Evolutionary conservation across 2,113 vertebrate genomes (phyloP), one percentile per base, ranked within the genome.

Genomic region (Vulpes vulpes): DNA sequence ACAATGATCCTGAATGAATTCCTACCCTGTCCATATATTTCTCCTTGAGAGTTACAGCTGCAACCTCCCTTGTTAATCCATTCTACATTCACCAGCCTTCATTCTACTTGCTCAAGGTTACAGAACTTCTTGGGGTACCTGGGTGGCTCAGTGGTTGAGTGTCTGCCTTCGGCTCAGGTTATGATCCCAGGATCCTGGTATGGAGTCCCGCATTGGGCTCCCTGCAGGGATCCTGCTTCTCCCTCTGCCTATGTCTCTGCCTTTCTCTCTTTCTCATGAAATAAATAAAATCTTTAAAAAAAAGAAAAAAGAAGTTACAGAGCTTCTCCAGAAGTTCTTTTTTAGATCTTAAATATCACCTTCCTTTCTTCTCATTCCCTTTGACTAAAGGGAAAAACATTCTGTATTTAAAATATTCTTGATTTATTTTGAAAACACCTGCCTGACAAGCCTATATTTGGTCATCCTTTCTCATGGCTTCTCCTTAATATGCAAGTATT

Each of bases 371-470:
- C 23, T 57, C 17, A 69, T n/a, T 91, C 35, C n/a, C 22, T 62
- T 94, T 78, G 59, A 74, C 57, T 95, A 43, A 69, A 84, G 57
- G 84, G 35, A 79, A 84, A 92, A 95, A 4, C 5, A 8, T 80
- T 65, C 15, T 15, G 4, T 73, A 23, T 91, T 96, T 93, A 43
- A 89, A 67, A 93, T 64, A 57, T 23, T 71, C 62, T 79, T 67
- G 51, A 43, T 80, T 95, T 85, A 73, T 86, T 94, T 94, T 64
- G 38, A 81, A 92, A 85, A 32, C 25, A 43, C 67, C 64, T 78
- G 43, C 74, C 60, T 86, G 74, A 65, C 25, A 80, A 94, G 5
- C 80, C 32, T 38, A 93, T 69, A 87, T 92, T 38, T 35, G 51
- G 1, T 49, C 51, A 55, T 81, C n/a, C 69, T 73, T 92, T 83